Percentiles rank a stretch among this genome's conserved stretches.
Evolutionary conservation across 2,888 invertebrate genomes (phyloP).

Genomic region (Cacoxenus indagator): DNA sequence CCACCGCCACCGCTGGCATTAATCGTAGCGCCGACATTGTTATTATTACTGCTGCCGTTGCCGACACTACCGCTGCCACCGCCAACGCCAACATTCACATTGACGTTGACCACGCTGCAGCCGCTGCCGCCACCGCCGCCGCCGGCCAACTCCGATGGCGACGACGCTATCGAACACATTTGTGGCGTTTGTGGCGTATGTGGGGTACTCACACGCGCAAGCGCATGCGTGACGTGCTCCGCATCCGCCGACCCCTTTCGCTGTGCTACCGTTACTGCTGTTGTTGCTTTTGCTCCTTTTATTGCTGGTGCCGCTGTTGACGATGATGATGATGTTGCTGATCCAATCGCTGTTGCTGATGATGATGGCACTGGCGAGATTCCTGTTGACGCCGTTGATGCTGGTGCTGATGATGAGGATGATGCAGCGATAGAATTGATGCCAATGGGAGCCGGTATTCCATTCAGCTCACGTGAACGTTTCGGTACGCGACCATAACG

Average conservation of each 20-base stretch:
- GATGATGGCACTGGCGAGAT: constrained; percentile 29
- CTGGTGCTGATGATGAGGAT: constrained; percentile 33
- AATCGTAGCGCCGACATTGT: not conserved
- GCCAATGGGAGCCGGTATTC: constrained; percentile 47
- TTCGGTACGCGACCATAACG: constrained; percentile 97
- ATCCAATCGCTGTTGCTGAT: constrained; percentile 41
- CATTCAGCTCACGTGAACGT: constrained; percentile 85
- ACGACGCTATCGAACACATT: constrained; percentile 71
- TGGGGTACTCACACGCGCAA: constrained; percentile 71
- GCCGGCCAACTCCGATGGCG: constrained; percentile 69
- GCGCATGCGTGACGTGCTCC: constrained; percentile 48
- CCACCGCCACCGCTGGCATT: constrained; percentile 47
- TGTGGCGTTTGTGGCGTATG: constrained; percentile 73
- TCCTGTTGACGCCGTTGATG: constrained; percentile 33
- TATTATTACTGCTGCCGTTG: constrained; percentile 32
- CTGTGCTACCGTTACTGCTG: constrained; percentile 24
- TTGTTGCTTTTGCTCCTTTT: constrained; percentile 46
- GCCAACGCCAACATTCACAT: constrained; percentile 49
- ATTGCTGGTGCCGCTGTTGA: constrained; percentile 40
- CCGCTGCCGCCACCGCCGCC: constrained; percentile 54
- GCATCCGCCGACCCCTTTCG: constrained; percentile 54
- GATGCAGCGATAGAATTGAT: constrained; percentile 30
- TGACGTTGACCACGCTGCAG: constrained; percentile 45
- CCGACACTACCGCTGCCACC: no score
- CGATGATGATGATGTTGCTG: constrained; percentile 45